phyloP scores from a whole-genome alignment of 2,888 invertebrate genomes.

The Campoplex capitator region DNA sequence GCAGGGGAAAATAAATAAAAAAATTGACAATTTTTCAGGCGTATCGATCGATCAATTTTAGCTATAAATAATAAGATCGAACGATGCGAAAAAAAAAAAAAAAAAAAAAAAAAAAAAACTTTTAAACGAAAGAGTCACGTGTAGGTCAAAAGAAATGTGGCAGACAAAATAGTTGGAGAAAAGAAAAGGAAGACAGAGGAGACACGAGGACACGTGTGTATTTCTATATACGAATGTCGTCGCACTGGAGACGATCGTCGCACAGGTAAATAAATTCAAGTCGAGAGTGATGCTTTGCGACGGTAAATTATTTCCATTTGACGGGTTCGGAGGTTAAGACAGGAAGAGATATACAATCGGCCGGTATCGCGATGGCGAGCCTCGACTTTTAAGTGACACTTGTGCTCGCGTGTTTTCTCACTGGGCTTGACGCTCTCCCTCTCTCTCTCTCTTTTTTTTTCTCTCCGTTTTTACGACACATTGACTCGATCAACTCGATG shows the following conservation, averaged over 20 bases:
- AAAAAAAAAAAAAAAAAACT: neutral
- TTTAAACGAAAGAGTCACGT: neutral
- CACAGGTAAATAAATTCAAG: slow-evolving; percentile 66
- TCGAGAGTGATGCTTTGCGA: slow-evolving; percentile 36
- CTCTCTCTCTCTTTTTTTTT: neutral
- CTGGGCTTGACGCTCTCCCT: neutral
- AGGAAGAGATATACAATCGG: slow-evolving; percentile 67
- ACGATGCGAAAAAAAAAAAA: neutral
- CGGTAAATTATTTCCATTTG: slow-evolving; percentile 63
- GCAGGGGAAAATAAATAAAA: neutral
- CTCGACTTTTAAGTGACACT: slow-evolving; percentile 47
- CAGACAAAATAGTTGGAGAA: neutral
- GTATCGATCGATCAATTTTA: neutral
- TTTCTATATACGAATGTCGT: neutral
- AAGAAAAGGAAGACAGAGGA: neutral
- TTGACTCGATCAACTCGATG: neutral
- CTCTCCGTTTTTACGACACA: neutral
- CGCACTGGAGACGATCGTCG: slow-evolving; percentile 25
- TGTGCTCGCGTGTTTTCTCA: slow-evolving; percentile 27
- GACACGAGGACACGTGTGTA: neutral
- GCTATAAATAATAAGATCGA: neutral
- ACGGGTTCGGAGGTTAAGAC: slow-evolving; percentile 69
- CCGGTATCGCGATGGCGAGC: slow-evolving; percentile 43
- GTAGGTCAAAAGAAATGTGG: neutral
- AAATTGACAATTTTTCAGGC: neutral